Base-by-base conservation (phyloP, 1,140 invertebrate genomes). In the Epicauta chinensis region DNA sequence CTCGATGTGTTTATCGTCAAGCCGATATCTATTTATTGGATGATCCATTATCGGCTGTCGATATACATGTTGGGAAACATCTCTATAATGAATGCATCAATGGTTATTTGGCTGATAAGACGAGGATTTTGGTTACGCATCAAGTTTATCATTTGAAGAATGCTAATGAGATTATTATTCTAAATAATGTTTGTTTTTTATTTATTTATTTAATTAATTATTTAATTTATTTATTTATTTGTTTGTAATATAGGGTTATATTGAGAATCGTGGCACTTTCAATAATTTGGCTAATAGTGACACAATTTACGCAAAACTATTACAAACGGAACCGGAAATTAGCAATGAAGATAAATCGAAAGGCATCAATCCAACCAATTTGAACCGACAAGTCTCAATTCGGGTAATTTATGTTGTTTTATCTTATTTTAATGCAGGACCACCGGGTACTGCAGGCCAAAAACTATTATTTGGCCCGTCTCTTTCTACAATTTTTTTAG, bases 71-170 rank as follows among this genome's bases (percentile, higher is more conserved):
- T 1, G 85, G 86, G 3, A 80, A 81, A 47, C 84, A 90, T 62
- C 73, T 91, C 51, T 91, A 89, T 59, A 77, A 86, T 45, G 75
- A 85, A 51, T 83, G 81, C 56, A 81, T 86, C 44, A 73, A 66
- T 13, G 82, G 81, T 3, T 82, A 83, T 65, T 70, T 91, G 53
- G 74, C 78, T 9, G 71, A 79, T n/a, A 82, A 88, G 55, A 85
- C 85, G 3, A 71, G 82, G 1, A 79, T 94, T 39, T 75, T 63
- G 73, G 90, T 23, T 83, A 91, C 13, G 92, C 90, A 7, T 89
- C 90, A 93, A 68, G 68, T 93, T 51, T 89, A 92, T 65, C 91
- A 87, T 62, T 72, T 94, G 5, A 82, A 83, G 61, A 77, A 81
- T 35, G 89, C 86, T 4, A 81, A 89, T 60, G 63, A 79, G 67